Evolutionary conservation across 2,113 vertebrate species (phyloP).

Genomic region (Phalacrocorax brasilianus): DNA sequence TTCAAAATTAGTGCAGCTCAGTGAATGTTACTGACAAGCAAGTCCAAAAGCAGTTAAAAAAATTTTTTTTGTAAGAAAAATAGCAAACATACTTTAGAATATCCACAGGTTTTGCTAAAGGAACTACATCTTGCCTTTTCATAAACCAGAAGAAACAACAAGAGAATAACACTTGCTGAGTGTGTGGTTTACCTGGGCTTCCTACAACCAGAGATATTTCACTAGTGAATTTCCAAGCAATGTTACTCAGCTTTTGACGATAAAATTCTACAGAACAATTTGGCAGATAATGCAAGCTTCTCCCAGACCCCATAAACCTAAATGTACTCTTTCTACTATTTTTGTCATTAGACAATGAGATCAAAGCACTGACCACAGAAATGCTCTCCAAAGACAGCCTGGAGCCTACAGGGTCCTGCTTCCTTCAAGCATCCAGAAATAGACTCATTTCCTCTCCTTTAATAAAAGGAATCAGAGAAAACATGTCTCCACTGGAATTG

Average conservation of each 20-base stretch:
- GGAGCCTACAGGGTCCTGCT: background rate
- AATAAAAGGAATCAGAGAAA: background rate
- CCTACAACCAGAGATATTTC: background rate
- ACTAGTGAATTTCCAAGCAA: background rate
- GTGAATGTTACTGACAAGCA: slow-evolving; percentile 68
- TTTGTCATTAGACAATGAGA: background rate
- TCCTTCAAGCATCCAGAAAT: background rate
- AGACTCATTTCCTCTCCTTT: background rate
- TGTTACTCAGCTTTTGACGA: background rate
- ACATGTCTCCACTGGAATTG: rapidly evolving
- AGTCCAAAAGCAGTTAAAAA: slow-evolving; percentile 29
- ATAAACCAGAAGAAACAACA: background rate
- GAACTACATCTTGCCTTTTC: background rate
- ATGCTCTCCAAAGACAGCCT: background rate
- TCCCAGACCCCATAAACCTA: background rate
- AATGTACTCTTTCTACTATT: background rate
- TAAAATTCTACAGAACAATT: background rate
- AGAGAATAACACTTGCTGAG: background rate
- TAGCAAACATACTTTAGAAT: background rate
- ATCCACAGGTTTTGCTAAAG: background rate
- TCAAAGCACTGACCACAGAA: background rate
- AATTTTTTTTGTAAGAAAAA: slow-evolving; percentile 39
- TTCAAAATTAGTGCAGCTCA: slow-evolving; percentile 76
- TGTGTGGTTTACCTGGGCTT: background rate
- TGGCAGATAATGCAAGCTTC: background rate